phyloP scores from a whole-genome alignment of 2,888 invertebrate species.

The Chrysomela aeneicollis region DNA sequence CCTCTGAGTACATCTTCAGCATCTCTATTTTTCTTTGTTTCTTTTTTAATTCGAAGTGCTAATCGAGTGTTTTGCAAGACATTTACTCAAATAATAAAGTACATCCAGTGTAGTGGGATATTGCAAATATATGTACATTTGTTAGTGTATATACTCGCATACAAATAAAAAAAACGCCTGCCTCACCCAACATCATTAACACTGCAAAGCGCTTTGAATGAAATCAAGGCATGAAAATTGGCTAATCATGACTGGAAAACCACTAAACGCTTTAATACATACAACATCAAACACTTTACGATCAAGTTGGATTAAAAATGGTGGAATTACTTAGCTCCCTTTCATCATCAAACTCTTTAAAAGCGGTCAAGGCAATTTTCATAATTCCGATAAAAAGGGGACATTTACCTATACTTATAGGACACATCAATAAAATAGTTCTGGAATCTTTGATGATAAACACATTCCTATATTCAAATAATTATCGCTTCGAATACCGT shows the following conservation, averaged over 20 bases:
- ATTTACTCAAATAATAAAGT: constrained; percentile 28
- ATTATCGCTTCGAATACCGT: no score
- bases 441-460: no score
- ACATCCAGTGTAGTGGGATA: constrained; percentile 32
- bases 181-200: constrained; percentile 31
- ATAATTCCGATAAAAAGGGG: no score
- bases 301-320: not conserved
- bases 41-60: constrained; percentile 32
- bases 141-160: constrained; percentile 46
- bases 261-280: not conserved
- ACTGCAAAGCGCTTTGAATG: constrained; percentile 28
- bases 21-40: constrained; percentile 28
- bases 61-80: constrained; percentile 33
- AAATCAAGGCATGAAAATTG: constrained; percentile 1
- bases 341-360: not conserved
- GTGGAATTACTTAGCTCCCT: not conserved
- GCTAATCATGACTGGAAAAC: not conserved
- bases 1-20: constrained; percentile 21
- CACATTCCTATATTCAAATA: no score
- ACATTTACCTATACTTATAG: no score
- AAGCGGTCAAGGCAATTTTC: no score
- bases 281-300: not conserved
- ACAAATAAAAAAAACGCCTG: constrained; percentile 34
- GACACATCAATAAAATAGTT: no score
- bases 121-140: constrained; percentile 36